phyloP scores from a whole-genome alignment of 1,140 invertebrate species.

The Caerostris darwini region DNA sequence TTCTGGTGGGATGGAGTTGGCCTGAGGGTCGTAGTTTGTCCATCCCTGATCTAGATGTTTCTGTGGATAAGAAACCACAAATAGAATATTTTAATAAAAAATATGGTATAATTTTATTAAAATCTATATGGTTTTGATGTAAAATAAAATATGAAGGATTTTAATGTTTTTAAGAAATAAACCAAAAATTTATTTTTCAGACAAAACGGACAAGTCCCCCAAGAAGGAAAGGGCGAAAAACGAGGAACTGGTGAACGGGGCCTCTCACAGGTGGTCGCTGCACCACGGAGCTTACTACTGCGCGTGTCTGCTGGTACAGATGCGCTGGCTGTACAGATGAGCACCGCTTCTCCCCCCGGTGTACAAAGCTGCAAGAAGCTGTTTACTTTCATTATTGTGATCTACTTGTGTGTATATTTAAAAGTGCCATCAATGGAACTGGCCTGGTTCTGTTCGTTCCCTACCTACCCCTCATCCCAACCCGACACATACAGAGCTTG shows the following conservation, averaged over 20 bases:
- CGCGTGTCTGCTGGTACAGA: slow-evolving; percentile 33
- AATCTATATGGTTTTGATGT: neutral
- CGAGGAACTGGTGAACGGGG: slow-evolving; percentile 90
- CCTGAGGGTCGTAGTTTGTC: neutral
- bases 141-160: neutral
- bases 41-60: neutral
- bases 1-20: neutral
- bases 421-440: slow-evolving; percentile 48
- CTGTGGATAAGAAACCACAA: neutral
- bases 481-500: slow-evolving; percentile 13
- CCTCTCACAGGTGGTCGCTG: slow-evolving; percentile 43
- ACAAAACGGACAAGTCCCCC: slow-evolving; percentile 91
- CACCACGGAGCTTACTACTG: slow-evolving; percentile 66
- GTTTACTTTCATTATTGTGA: neutral
- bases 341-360: neutral
- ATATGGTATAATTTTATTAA: neutral
- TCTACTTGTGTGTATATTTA: neutral
- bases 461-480: neutral
- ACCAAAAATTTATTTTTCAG: slow-evolving; percentile 81
- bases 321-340: slow-evolving; percentile 55
- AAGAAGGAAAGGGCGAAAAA: slow-evolving; percentile 94
- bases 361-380: neutral
- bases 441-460: neutral
- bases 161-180: neutral
- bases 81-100: neutral